A percentile compares a stretch with the other conserved stretches of the same genome.
These are phyloP conservation scores for Bradypodion ventrale DNA, from an alignment of 2,797 vertebrate genomes.

Conservation along the genomic window DNA sequence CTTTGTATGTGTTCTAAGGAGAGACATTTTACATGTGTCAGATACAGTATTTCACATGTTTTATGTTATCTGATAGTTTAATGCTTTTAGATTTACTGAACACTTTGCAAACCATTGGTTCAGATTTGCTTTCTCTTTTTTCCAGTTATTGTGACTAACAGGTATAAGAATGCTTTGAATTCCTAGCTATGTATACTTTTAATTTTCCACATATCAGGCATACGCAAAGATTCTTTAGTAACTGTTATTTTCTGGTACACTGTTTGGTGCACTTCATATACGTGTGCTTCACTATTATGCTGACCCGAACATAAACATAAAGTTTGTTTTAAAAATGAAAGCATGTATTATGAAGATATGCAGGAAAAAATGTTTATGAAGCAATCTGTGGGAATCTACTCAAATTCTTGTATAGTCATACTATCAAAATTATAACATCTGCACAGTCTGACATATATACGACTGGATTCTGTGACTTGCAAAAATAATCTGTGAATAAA, in stretches of 20 bases:
- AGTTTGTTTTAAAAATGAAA: constrained; percentile 69
- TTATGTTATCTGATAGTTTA: background rate
- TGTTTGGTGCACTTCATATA: accelerated
- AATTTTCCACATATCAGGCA: background rate
- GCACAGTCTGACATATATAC: constrained; percentile 34
- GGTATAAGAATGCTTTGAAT: background rate
- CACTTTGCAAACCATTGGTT: background rate
- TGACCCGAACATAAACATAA: constrained; percentile 43
- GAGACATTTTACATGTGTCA: too few relatives aligned
- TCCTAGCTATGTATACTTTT: background rate
- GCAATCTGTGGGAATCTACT: constrained; percentile 49
- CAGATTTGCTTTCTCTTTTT: background rate
- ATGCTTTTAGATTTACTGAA: background rate
- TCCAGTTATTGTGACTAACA: background rate
- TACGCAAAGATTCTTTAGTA: background rate
- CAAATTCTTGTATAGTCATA: constrained; percentile 46
- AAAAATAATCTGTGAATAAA: constrained; percentile 57
- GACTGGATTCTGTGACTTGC: constrained; percentile 48
- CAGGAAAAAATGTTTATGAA: constrained; percentile 50
- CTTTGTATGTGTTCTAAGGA: too few relatives aligned
- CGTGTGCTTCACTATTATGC: constrained; percentile 45
- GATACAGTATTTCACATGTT: too few relatives aligned
- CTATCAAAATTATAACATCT: constrained; percentile 67
- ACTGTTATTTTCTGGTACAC: constrained; percentile 28
- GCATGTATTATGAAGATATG: constrained; percentile 56